Base-by-base conservation (phyloP, 2,888 invertebrate species). In the Latheticus oryzae region DNA sequence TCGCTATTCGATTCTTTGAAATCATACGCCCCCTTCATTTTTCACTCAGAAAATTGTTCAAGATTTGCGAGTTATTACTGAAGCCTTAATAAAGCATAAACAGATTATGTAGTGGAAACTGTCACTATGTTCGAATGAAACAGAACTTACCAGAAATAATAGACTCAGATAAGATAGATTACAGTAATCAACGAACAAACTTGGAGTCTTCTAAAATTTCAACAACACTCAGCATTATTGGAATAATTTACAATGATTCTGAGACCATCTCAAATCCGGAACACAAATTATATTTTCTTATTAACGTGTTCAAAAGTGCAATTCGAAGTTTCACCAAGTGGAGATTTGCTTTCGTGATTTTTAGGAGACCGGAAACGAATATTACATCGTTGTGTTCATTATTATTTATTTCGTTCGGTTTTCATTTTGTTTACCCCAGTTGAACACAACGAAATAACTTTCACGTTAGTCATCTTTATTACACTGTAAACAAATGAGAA, bases 11-110 rank as follows among this genome's bases (percentile, higher is more conserved):
- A 21, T 61, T 61, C 54, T 61, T 56, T 58, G 59, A 50, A 48
- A 33, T 28, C 52, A 62, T 66, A 66, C 70, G 67, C 68, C 70
- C 70, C 70, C 70, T 67, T 68, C 67, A 66, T 67, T 56, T 42
- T 60, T 58, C 28, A 24, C 35, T 35, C 11, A 9, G 9, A 23
- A 21, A 38, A 3, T 24, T 2, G 2, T 24, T 13, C 21, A 5
- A 11, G 11, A 32, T 4, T 13, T 42, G n/a, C n/a, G n/a, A n/a
- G n/a, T 48, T 37, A 37, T 16, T 35, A 24, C 12, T 24, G 9
- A 37, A 48, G 24, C 24, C 35, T 26, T 19, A 23, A 24, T 23
- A 42, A 40, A 8, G 26, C 16, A 26, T 16, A 15, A 26, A 26
- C 15, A 26, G 24, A 26, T 26, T 26, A 32, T 32, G n/a, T 32